phyloP scores from a whole-genome alignment of 92 coral and sea anemone genomes.

The Pocillopora meandrina region DNA sequence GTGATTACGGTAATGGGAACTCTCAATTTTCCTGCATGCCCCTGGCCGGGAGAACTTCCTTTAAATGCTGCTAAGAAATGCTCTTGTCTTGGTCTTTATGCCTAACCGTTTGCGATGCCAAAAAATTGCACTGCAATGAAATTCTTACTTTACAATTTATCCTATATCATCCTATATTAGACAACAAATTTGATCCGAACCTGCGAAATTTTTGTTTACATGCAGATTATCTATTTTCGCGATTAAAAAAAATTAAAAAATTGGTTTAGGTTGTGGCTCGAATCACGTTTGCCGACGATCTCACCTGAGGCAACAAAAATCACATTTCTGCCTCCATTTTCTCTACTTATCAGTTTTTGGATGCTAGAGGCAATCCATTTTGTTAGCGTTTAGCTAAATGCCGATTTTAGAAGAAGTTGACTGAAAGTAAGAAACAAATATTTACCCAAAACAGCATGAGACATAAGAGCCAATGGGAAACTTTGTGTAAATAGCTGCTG shows the following conservation, averaged over 20 bases:
- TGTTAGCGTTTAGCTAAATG: neutral
- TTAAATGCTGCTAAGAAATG: neutral
- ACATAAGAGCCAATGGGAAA: neutral
- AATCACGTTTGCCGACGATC: neutral
- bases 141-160: neutral
- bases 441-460: neutral
- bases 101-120: too few relatives aligned
- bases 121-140: neutral
- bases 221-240: neutral
- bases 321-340: too few relatives aligned
- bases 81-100: neutral
- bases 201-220: neutral
- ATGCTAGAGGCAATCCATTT: too few relatives aligned
- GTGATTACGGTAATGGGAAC: slow-evolving; percentile 5
- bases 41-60: neutral
- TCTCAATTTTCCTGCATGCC: neutral
- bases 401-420: neutral
- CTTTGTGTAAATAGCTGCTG: neutral
- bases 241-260: slow-evolving; percentile 7
- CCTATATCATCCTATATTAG: neutral
- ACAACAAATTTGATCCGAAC: neutral
- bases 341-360: too few relatives aligned
- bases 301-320: neutral
- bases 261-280: neutral
- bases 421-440: neutral